Percentiles rank a stretch among this genome's conserved stretches.
Evolutionary conservation across 1,140 invertebrate species (phyloP).

Genomic region (Lepidurus apus): DNA sequence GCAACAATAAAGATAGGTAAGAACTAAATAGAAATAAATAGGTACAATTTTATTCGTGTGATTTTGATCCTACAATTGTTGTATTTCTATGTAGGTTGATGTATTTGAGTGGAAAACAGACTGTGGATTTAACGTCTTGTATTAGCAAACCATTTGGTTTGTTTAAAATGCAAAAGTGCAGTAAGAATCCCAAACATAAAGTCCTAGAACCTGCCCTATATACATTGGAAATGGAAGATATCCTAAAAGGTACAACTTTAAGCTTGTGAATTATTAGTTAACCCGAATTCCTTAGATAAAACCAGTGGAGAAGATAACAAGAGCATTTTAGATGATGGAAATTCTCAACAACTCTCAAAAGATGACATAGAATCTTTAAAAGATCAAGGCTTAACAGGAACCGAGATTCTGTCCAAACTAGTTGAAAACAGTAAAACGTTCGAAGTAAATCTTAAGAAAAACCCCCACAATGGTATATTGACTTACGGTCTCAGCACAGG

Average conservation of each 20-base stretch:
- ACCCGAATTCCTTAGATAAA: constrained; percentile 44
- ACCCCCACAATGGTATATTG: background rate
- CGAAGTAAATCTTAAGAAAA: background rate
- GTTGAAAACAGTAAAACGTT: constrained; percentile 86
- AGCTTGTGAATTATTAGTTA: constrained; percentile 43
- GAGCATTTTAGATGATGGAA: constrained; percentile 72
- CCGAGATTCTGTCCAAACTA: constrained; percentile 76
- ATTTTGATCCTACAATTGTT: background rate
- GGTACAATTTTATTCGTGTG: background rate
- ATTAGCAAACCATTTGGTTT: constrained; percentile 67
- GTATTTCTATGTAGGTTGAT: constrained; percentile 45
- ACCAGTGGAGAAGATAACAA: constrained; percentile 71
- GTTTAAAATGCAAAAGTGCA: constrained; percentile 62
- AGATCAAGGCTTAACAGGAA: constrained; percentile 64
- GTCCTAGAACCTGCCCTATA: constrained; percentile 23
- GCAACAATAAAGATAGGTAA: constrained; percentile 40
- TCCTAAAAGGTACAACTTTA: constrained; percentile 51
- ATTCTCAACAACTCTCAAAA: constrained; percentile 76
- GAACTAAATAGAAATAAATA: background rate
- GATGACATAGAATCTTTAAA: constrained; percentile 73
- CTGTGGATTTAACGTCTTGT: constrained; percentile 61
- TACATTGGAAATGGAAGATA: constrained; percentile 30
- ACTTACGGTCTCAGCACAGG: constrained; percentile 56
- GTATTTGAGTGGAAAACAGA: constrained; percentile 59
- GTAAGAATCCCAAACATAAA: constrained; percentile 47